phyloP scores from a whole-genome alignment of 2,113 vertebrate genomes.

The Porphyrio hochstetteri region DNA sequence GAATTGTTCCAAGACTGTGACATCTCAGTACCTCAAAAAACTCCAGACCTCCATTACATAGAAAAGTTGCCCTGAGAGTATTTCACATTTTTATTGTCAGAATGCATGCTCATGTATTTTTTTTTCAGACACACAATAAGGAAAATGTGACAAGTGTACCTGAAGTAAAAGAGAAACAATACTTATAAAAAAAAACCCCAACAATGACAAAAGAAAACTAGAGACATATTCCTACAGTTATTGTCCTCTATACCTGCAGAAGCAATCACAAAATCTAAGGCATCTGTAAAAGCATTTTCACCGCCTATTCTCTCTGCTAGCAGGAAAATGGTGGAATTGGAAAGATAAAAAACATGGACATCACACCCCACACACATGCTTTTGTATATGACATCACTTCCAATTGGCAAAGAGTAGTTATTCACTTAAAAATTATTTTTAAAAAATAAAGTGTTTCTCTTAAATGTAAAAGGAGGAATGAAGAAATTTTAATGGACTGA shows the following conservation, averaged over 20 bases:
- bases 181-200: background rate
- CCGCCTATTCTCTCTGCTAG: background rate
- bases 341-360: background rate
- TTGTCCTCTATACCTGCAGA: background rate
- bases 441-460: slow-evolving; percentile 22
- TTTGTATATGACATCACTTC: background rate
- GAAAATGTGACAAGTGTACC: background rate
- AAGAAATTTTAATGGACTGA: background rate
- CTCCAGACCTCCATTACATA: background rate
- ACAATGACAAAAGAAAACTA: background rate
- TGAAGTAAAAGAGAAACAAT: background rate
- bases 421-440: slow-evolving; percentile 1
- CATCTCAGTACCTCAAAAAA: background rate
- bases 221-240: background rate
- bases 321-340: background rate
- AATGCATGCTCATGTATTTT: background rate
- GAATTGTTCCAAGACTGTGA: background rate
- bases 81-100: background rate
- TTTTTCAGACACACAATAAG: background rate
- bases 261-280: background rate
- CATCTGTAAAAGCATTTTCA: background rate
- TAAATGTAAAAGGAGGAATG: slow-evolving; percentile 11
- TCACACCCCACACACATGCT: background rate
- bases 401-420: slow-evolving; percentile 1
- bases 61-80: background rate